A percentile compares a stretch with the other conserved stretches of the same genome.
Conservation (phyloP, 2,888 invertebrate genomes). For the Pristionchus arcanus region DNA sequence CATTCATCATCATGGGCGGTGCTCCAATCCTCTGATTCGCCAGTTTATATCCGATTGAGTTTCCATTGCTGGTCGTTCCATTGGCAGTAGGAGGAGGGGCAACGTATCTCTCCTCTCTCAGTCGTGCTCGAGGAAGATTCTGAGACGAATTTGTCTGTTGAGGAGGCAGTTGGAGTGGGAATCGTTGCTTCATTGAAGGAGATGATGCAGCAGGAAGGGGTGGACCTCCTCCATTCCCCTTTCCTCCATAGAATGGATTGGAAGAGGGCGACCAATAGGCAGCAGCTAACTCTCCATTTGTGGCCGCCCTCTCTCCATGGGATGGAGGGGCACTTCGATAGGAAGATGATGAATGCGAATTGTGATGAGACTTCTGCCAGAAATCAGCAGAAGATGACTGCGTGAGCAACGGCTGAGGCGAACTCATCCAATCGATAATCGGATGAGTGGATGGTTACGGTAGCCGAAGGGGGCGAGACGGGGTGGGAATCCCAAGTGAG, state of each 20-base stretch:
- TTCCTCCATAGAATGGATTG: constrained; percentile 55
- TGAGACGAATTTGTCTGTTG: background rate
- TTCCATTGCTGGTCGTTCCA: background rate
- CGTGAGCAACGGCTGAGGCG: constrained; percentile 7
- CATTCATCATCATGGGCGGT: constrained; percentile 45
- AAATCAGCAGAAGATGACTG: constrained; percentile 53
- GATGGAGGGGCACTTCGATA: background rate
- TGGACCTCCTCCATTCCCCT: background rate
- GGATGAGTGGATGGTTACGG: constrained; percentile 8
- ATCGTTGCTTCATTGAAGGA: constrained; percentile 37
- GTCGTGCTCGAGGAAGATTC: constrained; percentile 26
- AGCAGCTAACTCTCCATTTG: constrained; percentile 11
- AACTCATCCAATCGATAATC: constrained; percentile 53
- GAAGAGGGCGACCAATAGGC: constrained; percentile 28
- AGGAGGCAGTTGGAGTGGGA: constrained; percentile 2
- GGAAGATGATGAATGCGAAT: background rate
- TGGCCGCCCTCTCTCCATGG: background rate
- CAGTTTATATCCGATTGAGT: constrained; percentile 52
- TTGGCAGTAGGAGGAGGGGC: background rate
- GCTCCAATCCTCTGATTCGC: constrained; percentile 45
- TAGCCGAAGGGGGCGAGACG: constrained; percentile 31
- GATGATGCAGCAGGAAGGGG: constrained; percentile 2
- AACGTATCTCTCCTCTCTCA: constrained; percentile 47
- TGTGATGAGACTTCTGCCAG: constrained; percentile 49
- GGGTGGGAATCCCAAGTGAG: background rate